Evolutionary conservation across 64 coral and sea anemone genomes (phyloP).

Genomic region (Pachyseris speciosa): DNA sequence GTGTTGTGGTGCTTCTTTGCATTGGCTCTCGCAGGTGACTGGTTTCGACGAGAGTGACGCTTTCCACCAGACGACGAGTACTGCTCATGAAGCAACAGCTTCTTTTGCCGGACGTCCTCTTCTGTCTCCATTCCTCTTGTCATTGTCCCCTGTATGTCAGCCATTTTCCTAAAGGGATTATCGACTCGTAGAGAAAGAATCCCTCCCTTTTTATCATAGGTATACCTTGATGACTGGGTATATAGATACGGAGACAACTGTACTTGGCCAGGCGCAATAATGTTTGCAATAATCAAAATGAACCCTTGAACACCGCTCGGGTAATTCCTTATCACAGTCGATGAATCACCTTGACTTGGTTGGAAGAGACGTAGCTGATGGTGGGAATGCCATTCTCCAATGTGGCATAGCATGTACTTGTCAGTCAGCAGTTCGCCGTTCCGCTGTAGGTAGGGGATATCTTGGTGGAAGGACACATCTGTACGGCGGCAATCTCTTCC

Average conservation of each 20-base stretch:
- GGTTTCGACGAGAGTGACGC: neutral
- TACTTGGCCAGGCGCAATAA: neutral
- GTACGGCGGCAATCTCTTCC: slow-evolving; percentile 14
- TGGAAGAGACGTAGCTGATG: slow-evolving; percentile 48
- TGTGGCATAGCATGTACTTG: slow-evolving; percentile 56
- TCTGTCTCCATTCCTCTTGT: neutral
- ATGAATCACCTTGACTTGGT: slow-evolving; percentile 62
- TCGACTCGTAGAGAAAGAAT: neutral
- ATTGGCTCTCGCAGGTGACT: neutral
- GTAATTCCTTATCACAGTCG: slow-evolving; percentile 53
- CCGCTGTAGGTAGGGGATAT: slow-evolving; percentile 20
- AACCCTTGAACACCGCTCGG: slow-evolving; percentile 48
- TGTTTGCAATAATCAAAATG: slow-evolving; percentile 76
- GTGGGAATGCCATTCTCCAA: slow-evolving; percentile 72
- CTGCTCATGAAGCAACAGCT: neutral
- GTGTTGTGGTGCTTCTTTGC: no score
- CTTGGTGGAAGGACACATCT: slow-evolving; percentile 48
- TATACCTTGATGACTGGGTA: neutral
- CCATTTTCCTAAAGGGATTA: slow-evolving; percentile 15
- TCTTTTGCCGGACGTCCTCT: neutral
- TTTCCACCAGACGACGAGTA: neutral
- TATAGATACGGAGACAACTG: slow-evolving; percentile 47
- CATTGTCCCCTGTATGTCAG: neutral
- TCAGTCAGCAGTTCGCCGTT: slow-evolving; percentile 40
- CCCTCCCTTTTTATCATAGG: neutral